Conservation (phyloP, 1,140 invertebrate genomes). For the Leptinotarsa defecta region DNA sequence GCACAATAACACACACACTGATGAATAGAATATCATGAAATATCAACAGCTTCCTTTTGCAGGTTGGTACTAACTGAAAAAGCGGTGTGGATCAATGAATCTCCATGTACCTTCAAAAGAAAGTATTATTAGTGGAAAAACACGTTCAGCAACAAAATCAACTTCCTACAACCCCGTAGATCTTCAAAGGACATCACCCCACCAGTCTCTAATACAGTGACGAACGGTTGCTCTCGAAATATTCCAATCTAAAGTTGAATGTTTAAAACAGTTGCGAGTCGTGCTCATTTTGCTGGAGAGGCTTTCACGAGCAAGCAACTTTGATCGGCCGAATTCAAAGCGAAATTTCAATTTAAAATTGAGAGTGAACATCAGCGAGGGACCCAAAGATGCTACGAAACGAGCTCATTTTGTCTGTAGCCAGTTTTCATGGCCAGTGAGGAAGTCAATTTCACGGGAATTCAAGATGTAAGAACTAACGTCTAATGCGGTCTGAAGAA, state of each 20-base stretch:
- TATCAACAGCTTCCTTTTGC: too few species aligned
- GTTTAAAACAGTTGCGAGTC: conserved; percentile 38
- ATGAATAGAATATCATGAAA: too few species aligned
- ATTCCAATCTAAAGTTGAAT: conserved; percentile 41
- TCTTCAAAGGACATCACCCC: conserved; percentile 9
- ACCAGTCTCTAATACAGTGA: conserved; percentile 24
- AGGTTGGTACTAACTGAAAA: too few species aligned
- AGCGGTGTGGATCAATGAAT: too few species aligned
- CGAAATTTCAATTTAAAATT: conserved; percentile 49
- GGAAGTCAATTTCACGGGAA: too few species aligned
- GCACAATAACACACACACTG: too few species aligned
- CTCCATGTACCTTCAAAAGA: too few species aligned
- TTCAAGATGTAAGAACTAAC: too few species aligned
- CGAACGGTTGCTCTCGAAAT: conserved; percentile 32
- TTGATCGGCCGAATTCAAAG: conserved; percentile 48
- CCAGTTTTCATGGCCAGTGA: neutral
- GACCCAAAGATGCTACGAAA: conserved; percentile 2
- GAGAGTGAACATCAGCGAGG: conserved; percentile 40
- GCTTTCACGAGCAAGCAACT: conserved; percentile 39
- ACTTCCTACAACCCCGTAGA: neutral
- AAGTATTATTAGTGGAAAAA: too few species aligned
- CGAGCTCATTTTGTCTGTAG: conserved; percentile 39
- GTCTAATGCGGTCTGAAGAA: too few species aligned
- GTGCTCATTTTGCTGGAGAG: conserved; percentile 34
- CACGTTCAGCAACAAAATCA: neutral